phyloP scores from a whole-genome alignment of 2,113 vertebrate species.

The Turnix velox region DNA sequence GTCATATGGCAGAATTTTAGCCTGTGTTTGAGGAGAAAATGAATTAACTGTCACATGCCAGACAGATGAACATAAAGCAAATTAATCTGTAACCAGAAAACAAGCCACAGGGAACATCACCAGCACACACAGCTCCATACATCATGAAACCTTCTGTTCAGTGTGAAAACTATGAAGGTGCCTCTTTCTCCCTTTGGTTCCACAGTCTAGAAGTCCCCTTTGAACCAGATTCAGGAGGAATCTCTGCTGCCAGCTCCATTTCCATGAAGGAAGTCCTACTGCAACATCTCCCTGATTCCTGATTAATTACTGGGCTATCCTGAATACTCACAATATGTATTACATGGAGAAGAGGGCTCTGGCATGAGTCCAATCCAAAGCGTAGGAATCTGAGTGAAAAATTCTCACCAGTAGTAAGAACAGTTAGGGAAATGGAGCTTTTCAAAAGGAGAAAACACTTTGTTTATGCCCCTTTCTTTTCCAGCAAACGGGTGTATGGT shows the following conservation, averaged over 20 bases:
- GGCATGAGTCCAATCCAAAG: slow-evolving; percentile 8
- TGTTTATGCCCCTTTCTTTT: slow-evolving; percentile 36
- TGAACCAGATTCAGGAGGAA: neutral
- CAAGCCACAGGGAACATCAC: slow-evolving; percentile 44
- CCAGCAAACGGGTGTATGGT: slow-evolving; percentile 38
- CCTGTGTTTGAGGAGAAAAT: slow-evolving; percentile 62
- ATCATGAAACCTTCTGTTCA: slow-evolving; percentile 38
- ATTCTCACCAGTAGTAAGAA: slow-evolving; percentile 46
- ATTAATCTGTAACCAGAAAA: slow-evolving; percentile 54
- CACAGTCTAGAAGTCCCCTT: neutral
- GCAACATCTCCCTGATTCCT: neutral
- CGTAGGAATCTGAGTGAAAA: slow-evolving; percentile 38
- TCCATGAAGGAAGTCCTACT: neutral
- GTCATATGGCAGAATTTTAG: slow-evolving; percentile 14
- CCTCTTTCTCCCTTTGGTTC: neutral
- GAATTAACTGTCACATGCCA: slow-evolving; percentile 68
- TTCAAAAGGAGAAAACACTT: slow-evolving; percentile 41
- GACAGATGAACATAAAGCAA: slow-evolving; percentile 64
- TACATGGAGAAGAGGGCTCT: neutral
- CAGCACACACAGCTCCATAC: slow-evolving; percentile 21
- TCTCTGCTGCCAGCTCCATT: neutral
- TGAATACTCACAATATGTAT: neutral
- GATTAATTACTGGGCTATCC: neutral
- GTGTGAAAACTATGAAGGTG: neutral
- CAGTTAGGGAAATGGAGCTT: slow-evolving; percentile 47